A percentile compares a stretch with the other conserved stretches of the same genome.
These are phyloP conservation scores for Lasiurus cinereus DNA, from an alignment of 2,113 vertebrate species.

Conservation along the genomic window DNA sequence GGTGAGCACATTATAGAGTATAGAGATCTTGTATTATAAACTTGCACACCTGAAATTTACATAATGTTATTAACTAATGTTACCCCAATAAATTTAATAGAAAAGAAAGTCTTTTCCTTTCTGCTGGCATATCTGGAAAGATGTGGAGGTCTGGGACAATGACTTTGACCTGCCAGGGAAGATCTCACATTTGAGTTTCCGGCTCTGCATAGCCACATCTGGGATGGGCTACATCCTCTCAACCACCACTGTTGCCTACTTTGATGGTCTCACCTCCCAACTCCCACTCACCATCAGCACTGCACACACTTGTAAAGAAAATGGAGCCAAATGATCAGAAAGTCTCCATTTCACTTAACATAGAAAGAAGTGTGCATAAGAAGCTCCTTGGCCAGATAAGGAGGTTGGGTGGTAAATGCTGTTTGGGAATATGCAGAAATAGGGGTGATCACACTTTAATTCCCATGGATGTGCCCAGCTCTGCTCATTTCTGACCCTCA, in stretches of 20 bases:
- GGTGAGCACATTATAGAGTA: too few relatives aligned
- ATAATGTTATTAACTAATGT: too few relatives aligned
- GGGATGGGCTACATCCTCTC: background rate
- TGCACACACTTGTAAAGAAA: background rate
- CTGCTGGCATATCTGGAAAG: background rate
- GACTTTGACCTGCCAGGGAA: background rate
- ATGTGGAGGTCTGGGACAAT: background rate
- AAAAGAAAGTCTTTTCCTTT: background rate
- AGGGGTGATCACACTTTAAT: background rate
- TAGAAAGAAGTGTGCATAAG: background rate
- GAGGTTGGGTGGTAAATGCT: background rate
- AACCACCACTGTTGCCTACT: background rate
- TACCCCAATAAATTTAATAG: too few relatives aligned
- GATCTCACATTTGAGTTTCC: conserved; percentile 10
- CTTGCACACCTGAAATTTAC: too few relatives aligned
- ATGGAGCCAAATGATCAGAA: background rate
- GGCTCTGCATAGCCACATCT: background rate
- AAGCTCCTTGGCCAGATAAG: background rate
- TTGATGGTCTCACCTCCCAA: background rate
- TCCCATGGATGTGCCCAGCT: background rate
- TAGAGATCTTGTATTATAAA: too few relatives aligned
- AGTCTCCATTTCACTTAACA: background rate
- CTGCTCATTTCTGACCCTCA: background rate
- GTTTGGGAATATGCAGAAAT: background rate
- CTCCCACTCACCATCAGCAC: too few relatives aligned